phyloP scores from a whole-genome alignment of 2,888 invertebrate species.

The Himalopsyche tibetana region DNA sequence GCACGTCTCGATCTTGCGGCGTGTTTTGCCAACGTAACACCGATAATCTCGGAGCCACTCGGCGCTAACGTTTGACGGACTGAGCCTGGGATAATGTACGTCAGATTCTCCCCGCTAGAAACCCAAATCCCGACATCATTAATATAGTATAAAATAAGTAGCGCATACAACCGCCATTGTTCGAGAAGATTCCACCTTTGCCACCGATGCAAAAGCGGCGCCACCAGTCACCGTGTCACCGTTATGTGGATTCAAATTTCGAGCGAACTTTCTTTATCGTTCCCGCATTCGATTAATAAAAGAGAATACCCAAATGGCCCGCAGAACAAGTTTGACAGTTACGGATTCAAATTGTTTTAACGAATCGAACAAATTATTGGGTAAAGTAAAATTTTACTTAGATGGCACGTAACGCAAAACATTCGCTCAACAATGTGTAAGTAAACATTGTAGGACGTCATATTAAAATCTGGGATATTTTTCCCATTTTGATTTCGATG shows the following conservation, averaged over 20 bases:
- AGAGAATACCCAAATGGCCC: conserved; percentile 6
- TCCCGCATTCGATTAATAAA: conserved; percentile 39
- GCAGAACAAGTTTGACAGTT: conserved; percentile 40
- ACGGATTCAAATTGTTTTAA: conserved; percentile 17
- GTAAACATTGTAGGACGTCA: no score
- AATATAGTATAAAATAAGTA: conserved; percentile 13
- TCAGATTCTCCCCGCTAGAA: conserved; percentile 33
- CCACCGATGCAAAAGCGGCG: conserved; percentile 3
- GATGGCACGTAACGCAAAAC: background rate
- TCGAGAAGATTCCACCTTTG: conserved; percentile 4
- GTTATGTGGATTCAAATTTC: conserved; percentile 23
- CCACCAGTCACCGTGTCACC: conserved; percentile 50
- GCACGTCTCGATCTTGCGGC: conserved; percentile 45
- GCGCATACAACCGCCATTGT: conserved; percentile 23
- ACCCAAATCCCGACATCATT: conserved; percentile 44
- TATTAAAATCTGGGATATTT: no score
- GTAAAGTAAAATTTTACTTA: background rate
- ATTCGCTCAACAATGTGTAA: background rate
- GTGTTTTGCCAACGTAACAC: conserved; percentile 39
- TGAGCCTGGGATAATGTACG: conserved; percentile 57
- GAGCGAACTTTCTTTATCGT: conserved; percentile 44
- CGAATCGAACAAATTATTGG: conserved; percentile 4
- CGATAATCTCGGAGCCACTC: conserved; percentile 51
- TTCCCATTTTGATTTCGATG: no score
- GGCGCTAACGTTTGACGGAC: conserved; percentile 58